Percentiles rank a stretch among this genome's conserved stretches.
phyloP scores from a whole-genome alignment of 2,797 vertebrate species.

The Argyrosomus regius region DNA sequence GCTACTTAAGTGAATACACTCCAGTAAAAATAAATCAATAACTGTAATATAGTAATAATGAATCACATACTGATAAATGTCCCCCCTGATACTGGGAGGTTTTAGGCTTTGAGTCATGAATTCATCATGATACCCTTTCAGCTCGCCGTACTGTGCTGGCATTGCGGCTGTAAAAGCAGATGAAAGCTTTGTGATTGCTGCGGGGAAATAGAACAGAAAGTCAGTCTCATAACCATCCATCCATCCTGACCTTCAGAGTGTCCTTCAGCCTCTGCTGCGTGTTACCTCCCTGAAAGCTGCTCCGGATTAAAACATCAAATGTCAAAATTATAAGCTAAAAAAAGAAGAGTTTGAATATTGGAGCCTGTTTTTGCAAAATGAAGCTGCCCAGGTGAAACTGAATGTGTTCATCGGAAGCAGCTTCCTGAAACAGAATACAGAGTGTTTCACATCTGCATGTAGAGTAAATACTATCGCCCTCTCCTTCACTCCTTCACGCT shows the following conservation, averaged over 20 bases:
- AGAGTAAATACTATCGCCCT: slow-evolving; percentile 53
- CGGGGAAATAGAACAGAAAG: background rate
- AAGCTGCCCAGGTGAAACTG: background rate
- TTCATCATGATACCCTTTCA: background rate
- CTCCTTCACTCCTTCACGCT: slow-evolving; percentile 45
- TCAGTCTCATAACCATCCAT: slow-evolving; percentile 5
- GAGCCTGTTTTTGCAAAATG: background rate
- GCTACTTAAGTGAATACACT: background rate
- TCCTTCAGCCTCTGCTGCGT: background rate
- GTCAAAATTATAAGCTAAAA: slow-evolving; percentile 14
- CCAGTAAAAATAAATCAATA: background rate
- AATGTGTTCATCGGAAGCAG: slow-evolving; percentile 23
- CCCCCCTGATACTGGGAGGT: slow-evolving; percentile 10
- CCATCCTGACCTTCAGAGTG: slow-evolving; percentile 6
- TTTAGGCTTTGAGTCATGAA: slow-evolving; percentile 9
- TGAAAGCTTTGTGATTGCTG: slow-evolving; percentile 23
- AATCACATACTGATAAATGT: background rate
- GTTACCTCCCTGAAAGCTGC: slow-evolving; percentile 15
- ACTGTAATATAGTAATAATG: background rate
- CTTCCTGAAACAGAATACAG: slow-evolving; percentile 29
- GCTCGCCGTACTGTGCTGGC: background rate
- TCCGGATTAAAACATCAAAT: slow-evolving; percentile 34
- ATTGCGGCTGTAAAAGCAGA: slow-evolving; percentile 27
- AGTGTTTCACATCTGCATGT: slow-evolving; percentile 45
- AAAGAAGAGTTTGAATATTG: too few species aligned